Evolutionary conservation across 2,113 vertebrate species (phyloP), one percentile per base, ranked within the genome.

Genomic region (Gadus macrocephalus): DNA sequence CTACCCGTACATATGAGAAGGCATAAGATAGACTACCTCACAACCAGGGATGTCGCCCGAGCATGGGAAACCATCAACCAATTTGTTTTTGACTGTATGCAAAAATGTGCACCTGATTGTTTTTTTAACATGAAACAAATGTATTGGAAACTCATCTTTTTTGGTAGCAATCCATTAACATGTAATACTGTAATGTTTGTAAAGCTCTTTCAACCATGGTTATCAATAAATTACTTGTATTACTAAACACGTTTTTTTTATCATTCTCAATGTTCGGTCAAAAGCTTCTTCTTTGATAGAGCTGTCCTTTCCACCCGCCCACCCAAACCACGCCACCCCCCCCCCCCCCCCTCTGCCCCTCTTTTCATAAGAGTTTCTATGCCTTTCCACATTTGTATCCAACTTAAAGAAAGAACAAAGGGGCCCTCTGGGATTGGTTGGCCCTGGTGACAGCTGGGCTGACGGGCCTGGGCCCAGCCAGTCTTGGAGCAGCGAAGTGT

Each of bases 1-100:
- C 95, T 5, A 90, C 97, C 69, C 96, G 96, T 67, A 94, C 94
- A 3, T 99, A 98, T 63, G 96, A 99, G 85, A 99, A 97, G 88
- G 96, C 94, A 3, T 98, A 93, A 88, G 58, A 69, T 74, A 11
- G 25, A 65, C 20, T 55, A 73, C 63, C 53, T 15, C 68, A 42
- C 63, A 72, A 74, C 66, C 68, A 49, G 42, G 42, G 42, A 49
- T 71, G 66, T 73, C 63, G 38, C 22, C 25, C 11, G 25, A 25
- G 67, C 69, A 65, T 69, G 71, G 67, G 62, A 3, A 67, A 71
- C 3, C 1, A 64, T 78, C 61, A 64, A 20, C 20, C 35, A 69
- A 79, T 74, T 53, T 64, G 76, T 61, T 81, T 53, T 4, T 25
- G 75, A 53, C 25, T 73, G 55, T 20, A 69, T 68, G 72, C 74